Conservation (phyloP, 2,113 vertebrate genomes). For the Recurvirostra avosetta region DNA sequence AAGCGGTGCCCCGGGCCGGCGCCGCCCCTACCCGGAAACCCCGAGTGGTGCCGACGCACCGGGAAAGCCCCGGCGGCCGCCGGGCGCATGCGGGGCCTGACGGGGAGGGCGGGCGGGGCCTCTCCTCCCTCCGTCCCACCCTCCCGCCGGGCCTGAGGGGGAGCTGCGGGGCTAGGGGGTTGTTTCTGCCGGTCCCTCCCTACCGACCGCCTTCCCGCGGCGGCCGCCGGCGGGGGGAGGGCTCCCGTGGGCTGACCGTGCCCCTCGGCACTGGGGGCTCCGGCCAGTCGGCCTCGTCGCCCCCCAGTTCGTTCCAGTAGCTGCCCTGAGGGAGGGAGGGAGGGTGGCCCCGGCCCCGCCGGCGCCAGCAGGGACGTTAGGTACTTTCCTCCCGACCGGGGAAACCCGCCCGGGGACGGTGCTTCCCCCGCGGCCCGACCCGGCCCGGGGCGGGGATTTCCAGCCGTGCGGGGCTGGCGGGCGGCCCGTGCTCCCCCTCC, state of each 20-base stretch:
- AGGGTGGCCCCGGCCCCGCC: background rate
- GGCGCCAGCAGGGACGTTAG: background rate
- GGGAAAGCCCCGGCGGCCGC: background rate
- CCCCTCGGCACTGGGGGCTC: no score
- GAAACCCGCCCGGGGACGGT: background rate
- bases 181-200: accelerated
- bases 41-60: accelerated
- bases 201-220: no score
- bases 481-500: background rate
- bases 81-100: background rate
- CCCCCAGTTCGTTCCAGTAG: no score
- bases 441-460: background rate
- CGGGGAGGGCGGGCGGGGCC: background rate
- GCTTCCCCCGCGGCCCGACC: background rate
- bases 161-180: no score
- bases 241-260: no score
- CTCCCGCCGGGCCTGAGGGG: accelerated
- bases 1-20: accelerated
- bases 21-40: background rate
- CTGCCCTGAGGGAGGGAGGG: background rate
- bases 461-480: background rate
- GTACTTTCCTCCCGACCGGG: conserved; percentile 39
- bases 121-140: background rate
- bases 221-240: no score
- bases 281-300: background rate